Evolutionary conservation across 1,140 invertebrate genomes (phyloP).

Genomic region (Drosophila ficusphila): DNA sequence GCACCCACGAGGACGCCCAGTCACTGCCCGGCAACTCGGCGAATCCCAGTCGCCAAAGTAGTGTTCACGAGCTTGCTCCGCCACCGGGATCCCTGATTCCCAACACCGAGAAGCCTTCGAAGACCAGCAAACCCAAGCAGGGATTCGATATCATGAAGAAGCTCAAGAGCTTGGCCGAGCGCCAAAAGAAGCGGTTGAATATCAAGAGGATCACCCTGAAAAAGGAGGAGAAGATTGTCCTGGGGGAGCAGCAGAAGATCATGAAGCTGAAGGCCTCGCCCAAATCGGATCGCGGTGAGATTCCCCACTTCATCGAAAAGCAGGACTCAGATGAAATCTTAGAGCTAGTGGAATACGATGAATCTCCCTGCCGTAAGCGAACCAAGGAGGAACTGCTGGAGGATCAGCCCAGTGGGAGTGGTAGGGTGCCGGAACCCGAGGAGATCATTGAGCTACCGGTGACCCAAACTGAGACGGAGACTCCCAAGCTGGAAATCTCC

Average conservation of each 20-base stretch:
- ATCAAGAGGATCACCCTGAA: conserved; percentile 85
- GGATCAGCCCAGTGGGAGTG: conserved; percentile 50
- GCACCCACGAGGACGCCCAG: conserved; percentile 76
- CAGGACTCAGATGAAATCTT: conserved; percentile 83
- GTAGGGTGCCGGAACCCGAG: conserved; percentile 68
- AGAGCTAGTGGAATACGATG: conserved; percentile 81
- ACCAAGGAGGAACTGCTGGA: conserved; percentile 54
- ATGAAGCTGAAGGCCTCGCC: conserved; percentile 79
- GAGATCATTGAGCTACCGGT: conserved; percentile 80
- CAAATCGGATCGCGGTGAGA: conserved; percentile 76
- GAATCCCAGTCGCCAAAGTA: conserved; percentile 67
- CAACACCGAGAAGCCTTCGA: conserved; percentile 41
- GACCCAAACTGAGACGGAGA: conserved; percentile 46
- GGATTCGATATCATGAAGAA: conserved; percentile 86
- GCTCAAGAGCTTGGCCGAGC: conserved; percentile 87
- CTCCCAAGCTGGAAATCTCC: conserved; percentile 44
- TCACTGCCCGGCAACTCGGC: conserved; percentile 75
- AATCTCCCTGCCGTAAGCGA: conserved; percentile 79
- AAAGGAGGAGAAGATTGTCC: conserved; percentile 79
- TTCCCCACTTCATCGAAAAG: conserved; percentile 82
- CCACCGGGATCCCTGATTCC: conserved; percentile 64
- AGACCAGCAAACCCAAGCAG: conserved; percentile 68
- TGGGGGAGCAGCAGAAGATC: conserved; percentile 79
- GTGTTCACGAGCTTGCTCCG: conserved; percentile 70
- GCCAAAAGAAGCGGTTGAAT: conserved; percentile 85